Evolutionary conservation across 1,140 invertebrate genomes (phyloP).

Genomic region (Cyrtorhinus lividipennis): DNA sequence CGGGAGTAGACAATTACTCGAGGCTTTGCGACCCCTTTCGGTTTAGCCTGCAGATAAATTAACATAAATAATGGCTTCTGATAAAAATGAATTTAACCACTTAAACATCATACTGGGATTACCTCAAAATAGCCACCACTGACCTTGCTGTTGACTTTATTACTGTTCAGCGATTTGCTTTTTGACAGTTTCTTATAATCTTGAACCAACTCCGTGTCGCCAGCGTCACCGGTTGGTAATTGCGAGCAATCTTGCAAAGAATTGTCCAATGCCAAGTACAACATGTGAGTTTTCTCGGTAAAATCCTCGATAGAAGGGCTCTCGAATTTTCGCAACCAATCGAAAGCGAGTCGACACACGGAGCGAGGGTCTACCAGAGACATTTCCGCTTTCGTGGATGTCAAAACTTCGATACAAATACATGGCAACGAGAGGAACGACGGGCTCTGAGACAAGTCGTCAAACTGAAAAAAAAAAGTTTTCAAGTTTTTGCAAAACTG

Average conservation of each 20-base stretch:
- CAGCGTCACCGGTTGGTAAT: conserved; percentile 46
- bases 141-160: conserved; percentile 26
- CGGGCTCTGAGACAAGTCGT: conserved; percentile 38
- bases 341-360: conserved; percentile 49
- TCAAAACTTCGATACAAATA: conserved; percentile 48
- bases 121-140: not conserved
- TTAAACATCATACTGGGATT: not conserved
- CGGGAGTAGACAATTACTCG: conserved; percentile 13
- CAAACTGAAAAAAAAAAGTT: conserved; percentile 34
- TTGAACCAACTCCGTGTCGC: conserved; percentile 60
- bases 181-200: conserved; percentile 62
- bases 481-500: conserved; percentile 1
- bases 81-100: not conserved
- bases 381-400: conserved; percentile 46
- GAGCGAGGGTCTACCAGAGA: conserved; percentile 38
- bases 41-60: conserved; percentile 1
- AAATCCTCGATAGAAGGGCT: conserved; percentile 10
- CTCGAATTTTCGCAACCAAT: conserved; percentile 39
- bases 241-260: conserved; percentile 64
- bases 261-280: conserved; percentile 59
- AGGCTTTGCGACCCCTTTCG: conserved; percentile 9
- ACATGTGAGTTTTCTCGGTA: conserved; percentile 42
- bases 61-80: not conserved
- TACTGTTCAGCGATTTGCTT: conserved; percentile 30
- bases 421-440: conserved; percentile 44